Base-by-base conservation (phyloP, 2,113 vertebrate genomes). In the Microtus ochrogaster region DNA sequence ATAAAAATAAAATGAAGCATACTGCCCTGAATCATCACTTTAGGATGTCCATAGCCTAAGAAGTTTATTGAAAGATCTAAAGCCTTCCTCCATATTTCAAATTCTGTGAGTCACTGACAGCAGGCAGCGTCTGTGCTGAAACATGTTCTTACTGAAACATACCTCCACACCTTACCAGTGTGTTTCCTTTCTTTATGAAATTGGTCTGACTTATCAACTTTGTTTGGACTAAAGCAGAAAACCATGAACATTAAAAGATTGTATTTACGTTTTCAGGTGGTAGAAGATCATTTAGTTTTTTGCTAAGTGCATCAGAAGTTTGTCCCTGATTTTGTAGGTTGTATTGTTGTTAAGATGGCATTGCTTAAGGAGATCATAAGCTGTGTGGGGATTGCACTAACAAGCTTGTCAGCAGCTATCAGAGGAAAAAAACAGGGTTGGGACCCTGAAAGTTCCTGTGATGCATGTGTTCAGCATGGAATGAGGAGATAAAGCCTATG, bases 111-210 rank as follows among this genome's bases (percentile, higher is more conserved):
- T 96, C 95, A 96, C 97, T 97, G 96, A 96, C 83, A 98, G 97
- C 95, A 96, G 97, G 79, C 95, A 94, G 91, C 95, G 96, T 95
- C 39, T 30, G 26, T 98, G 84, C 98, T 98, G 94, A 98, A 97
- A 96, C 97, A 97, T 96, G 70, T 89, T 97, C 94, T 65, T 95
- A 92, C 95, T 93, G 95, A 97, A 97, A 97, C 97, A 98, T 87
- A 98, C 91, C 96, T 98, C 92, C 96, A 97, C 98, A 95, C 97
- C 96, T 98, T 94, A 98, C 97, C 95, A 97, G 0, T 96, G 88
- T 98, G 95, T 86, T 93, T 98, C 97, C 96, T 96, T 97, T 94
- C 55, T 97, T 97, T 95, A 63, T 97, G 96, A 96, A 97, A 97
- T 98, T 96, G 95, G 73, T 97, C 97, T 92, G 91, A 97, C 96